Percentiles rank a stretch among this genome's conserved stretches.
phyloP scores from a whole-genome alignment of 2,888 invertebrate species.

The Rhaphigaster nebulosa region DNA sequence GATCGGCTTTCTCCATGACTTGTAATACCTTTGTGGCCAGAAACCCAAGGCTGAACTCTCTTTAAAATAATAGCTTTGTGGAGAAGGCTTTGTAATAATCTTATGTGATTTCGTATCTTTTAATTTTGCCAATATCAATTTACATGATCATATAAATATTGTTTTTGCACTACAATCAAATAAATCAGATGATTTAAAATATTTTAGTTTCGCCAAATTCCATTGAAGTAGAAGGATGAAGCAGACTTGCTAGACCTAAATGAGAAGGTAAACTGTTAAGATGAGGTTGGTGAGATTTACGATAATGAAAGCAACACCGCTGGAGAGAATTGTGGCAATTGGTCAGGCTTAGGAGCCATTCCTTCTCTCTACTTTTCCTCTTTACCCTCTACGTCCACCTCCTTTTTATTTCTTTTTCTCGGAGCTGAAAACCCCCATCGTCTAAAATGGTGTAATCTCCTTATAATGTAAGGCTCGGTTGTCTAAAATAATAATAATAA shows the following conservation, averaged over 20 bases:
- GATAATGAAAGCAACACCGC: not conserved
- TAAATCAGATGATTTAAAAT: no score
- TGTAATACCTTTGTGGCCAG: no score
- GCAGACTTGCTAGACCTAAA: not conserved
- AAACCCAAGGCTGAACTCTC: no score
- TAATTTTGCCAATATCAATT: no score
- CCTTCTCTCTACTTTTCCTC: not conserved
- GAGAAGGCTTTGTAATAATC: no score
- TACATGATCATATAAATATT: no score
- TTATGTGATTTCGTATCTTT: no score
- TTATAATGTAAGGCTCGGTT: not conserved
- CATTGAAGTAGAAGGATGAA: not conserved
- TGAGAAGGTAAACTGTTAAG: conserved; percentile 37
- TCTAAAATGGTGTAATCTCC: not conserved
- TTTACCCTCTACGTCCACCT: not conserved
- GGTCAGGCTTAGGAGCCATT: not conserved
- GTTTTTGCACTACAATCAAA: no score
- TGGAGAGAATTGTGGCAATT: conserved; percentile 26
- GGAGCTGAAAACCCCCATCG: not conserved
- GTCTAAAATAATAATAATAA: not conserved
- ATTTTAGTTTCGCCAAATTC: no score
- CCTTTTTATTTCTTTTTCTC: not conserved
- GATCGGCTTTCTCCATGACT: no score
- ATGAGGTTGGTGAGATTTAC: conserved; percentile 16
- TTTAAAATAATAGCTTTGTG: no score